phyloP scores from a whole-genome alignment of 2,888 invertebrate species.

The Dilophus febrilis region DNA sequence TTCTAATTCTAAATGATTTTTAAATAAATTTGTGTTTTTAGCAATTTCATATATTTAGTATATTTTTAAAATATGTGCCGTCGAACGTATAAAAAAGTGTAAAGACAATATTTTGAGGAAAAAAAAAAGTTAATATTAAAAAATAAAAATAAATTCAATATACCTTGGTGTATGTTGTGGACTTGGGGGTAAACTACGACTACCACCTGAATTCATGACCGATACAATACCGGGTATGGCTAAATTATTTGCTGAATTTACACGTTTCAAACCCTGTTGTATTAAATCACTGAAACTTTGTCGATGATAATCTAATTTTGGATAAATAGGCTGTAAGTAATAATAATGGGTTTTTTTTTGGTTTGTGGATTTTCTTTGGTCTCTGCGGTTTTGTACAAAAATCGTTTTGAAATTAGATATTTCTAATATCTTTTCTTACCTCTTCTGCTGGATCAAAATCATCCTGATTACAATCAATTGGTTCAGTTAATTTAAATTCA shows the following conservation, averaged over 20 bases:
- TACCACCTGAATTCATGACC: conserved; percentile 32
- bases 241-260: conserved; percentile 49
- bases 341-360: neutral
- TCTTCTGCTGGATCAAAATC: conserved; percentile 14
- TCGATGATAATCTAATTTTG: conserved; percentile 16
- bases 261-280: conserved; percentile 43
- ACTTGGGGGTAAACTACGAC: conserved; percentile 55
- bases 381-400: too few relatives aligned
- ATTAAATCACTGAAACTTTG: conserved; percentile 30
- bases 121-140: too few relatives aligned
- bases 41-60: too few relatives aligned
- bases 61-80: too few relatives aligned
- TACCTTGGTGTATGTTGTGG: conserved; percentile 52
- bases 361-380: neutral
- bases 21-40: too few relatives aligned
- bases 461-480: conserved; percentile 13
- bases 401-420: neutral
- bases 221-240: conserved; percentile 42
- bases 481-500: conserved; percentile 33
- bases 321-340: neutral
- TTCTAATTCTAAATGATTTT: too few relatives aligned
- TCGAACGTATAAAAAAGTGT: too few relatives aligned
- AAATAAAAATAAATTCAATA: too few relatives aligned
- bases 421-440: neutral
- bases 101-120: too few relatives aligned